phyloP scores from a whole-genome alignment of 1,140 invertebrate species.

The Polypedilum vanderplanki region DNA sequence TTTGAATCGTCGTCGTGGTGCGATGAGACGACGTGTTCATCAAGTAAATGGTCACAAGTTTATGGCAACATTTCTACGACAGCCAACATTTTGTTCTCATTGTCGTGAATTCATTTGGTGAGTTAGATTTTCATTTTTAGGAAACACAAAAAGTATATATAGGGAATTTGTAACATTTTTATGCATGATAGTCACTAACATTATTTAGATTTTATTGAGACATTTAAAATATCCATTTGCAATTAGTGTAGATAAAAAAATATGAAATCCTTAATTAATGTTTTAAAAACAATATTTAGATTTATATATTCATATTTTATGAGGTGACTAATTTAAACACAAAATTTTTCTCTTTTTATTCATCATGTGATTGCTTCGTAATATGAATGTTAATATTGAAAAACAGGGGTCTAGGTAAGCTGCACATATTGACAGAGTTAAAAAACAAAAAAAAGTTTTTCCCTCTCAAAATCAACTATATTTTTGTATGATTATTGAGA shows the following conservation, averaged over 20 bases:
- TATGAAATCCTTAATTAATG: no score
- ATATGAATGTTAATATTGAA: background rate
- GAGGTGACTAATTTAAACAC: conserved; percentile 10
- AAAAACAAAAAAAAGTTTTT: background rate
- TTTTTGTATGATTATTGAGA: background rate
- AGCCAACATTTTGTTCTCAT: conserved; percentile 98
- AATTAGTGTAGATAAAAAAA: no score
- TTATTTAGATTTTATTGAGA: no score
- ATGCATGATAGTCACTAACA: no score
- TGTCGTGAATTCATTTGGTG: conserved; percentile 98
- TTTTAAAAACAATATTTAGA: no score
- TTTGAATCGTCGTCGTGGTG: conserved; percentile 85
- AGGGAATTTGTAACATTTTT: no score
- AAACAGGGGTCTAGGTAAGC: conserved; percentile 70
- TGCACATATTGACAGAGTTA: background rate
- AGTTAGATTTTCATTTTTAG: conserved; percentile 38
- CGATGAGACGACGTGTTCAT: conserved; percentile 90
- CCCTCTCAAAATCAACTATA: background rate
- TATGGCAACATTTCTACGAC: conserved; percentile 97
- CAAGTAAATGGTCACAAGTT: conserved; percentile 95
- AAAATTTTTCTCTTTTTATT: conserved; percentile 2
- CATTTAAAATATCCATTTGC: no score
- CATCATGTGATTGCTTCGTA: conserved; percentile 10
- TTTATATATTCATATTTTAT: no score
- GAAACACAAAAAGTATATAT: background rate